Evolutionary conservation across 2,888 invertebrate genomes (phyloP).

Genomic region (Calliscelio sp.): DNA sequence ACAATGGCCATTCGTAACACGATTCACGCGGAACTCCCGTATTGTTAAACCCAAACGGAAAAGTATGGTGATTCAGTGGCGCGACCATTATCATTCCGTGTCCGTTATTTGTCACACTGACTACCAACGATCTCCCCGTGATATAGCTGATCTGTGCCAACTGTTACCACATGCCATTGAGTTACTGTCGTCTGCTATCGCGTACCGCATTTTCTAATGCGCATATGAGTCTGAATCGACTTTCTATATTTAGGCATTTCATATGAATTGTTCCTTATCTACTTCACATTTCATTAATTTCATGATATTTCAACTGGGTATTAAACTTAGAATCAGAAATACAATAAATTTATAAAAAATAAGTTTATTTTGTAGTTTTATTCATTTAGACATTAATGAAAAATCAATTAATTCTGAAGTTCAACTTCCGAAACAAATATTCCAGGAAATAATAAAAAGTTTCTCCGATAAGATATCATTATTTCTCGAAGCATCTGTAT

Average conservation of each 20-base stretch:
- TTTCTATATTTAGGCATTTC: slow-evolving; percentile 66
- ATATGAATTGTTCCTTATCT: no score
- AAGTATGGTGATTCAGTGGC: slow-evolving; percentile 71
- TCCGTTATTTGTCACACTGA: slow-evolving; percentile 73
- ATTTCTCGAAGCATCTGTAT: no score
- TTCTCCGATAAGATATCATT: no score
- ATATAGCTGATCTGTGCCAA: slow-evolving; percentile 72
- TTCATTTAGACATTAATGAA: no score
- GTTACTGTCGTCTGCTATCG: slow-evolving; percentile 57
- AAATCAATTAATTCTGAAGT: no score
- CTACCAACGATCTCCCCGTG: slow-evolving; percentile 64
- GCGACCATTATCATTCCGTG: slow-evolving; percentile 74
- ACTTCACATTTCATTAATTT: no score
- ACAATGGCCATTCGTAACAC: slow-evolving; percentile 59
- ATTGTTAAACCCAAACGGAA: slow-evolving; percentile 68
- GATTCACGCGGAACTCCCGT: slow-evolving; percentile 66
- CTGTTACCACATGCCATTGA: slow-evolving; percentile 68
- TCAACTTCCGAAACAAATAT: no score
- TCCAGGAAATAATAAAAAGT: no score
- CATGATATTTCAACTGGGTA: no score
- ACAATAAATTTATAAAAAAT: no score
- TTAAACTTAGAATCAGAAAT: no score
- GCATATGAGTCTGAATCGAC: slow-evolving; percentile 21
- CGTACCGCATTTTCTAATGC: slow-evolving; percentile 45
- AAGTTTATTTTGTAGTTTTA: no score